Evolutionary conservation across 2,888 invertebrate genomes (phyloP).

Genomic region (Drosophila nigritarsus): DNA sequence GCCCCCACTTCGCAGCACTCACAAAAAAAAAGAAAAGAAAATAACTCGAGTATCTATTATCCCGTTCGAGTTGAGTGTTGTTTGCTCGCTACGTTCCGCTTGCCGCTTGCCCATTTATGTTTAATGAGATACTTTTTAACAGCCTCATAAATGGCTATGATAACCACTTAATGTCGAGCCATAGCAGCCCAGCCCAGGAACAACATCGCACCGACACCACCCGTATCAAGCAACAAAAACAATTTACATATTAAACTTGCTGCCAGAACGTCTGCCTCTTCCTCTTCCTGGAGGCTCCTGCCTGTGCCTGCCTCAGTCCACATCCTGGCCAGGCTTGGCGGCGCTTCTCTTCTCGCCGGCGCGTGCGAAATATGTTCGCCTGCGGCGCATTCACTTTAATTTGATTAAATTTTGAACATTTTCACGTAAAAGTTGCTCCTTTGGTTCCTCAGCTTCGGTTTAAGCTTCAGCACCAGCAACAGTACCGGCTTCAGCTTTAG

Average conservation of each 20-base stretch:
- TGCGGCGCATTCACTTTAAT: constrained; percentile 81
- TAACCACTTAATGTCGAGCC: constrained; percentile 81
- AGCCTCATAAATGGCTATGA: constrained; percentile 80
- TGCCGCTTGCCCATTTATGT: constrained; percentile 71
- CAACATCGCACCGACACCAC: constrained; percentile 17
- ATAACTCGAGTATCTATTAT: constrained; percentile 61
- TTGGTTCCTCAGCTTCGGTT: constrained; percentile 41
- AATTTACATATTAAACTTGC: constrained; percentile 83
- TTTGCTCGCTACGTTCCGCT: constrained; percentile 19
- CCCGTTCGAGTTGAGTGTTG: constrained; percentile 57
- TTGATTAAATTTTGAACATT: constrained; percentile 83
- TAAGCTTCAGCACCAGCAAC: neutral
- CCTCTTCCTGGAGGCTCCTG: constrained; percentile 4
- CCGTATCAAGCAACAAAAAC: constrained; percentile 69
- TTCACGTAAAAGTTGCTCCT: constrained; percentile 82
- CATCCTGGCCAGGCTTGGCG: constrained; percentile 40
- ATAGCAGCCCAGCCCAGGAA: constrained; percentile 33
- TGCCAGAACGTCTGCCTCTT: constrained; percentile 27
- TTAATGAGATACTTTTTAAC: constrained; percentile 83
- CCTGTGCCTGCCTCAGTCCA: constrained; percentile 31
- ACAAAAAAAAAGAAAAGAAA: neutral
- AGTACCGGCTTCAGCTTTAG: constrained; percentile 8
- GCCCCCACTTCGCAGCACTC: constrained; percentile 9
- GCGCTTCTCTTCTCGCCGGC: constrained; percentile 56
- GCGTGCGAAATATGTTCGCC: constrained; percentile 80